Evolutionary conservation across 2,888 invertebrate genomes (phyloP).

Genomic region (Schrankia costaestrigalis): DNA sequence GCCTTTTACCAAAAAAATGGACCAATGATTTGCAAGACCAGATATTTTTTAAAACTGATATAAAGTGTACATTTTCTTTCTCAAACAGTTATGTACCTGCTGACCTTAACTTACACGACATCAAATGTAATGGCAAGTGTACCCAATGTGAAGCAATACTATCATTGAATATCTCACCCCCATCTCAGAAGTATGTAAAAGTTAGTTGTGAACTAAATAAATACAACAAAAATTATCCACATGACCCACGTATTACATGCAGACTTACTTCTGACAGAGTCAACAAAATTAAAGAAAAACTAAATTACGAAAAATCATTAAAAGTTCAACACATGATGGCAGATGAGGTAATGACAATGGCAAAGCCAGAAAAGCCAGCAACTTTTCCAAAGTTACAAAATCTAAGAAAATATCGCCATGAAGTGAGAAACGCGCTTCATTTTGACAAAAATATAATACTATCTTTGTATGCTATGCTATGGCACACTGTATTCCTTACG

Average conservation of each 20-base stretch:
- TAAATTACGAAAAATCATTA: slow-evolving; percentile 9
- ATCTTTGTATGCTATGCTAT: no score
- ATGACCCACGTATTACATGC: background rate
- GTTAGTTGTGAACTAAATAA: slow-evolving; percentile 3
- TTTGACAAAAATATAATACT: slow-evolving; percentile 5
- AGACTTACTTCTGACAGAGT: slow-evolving; percentile 9
- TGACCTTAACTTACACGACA: slow-evolving; percentile 5
- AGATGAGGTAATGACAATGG: slow-evolving; percentile 7
- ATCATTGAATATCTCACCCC: slow-evolving; percentile 7
- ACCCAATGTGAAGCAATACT: slow-evolving; percentile 14
- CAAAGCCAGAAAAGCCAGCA: slow-evolving; percentile 1
- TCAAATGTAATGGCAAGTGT: slow-evolving; percentile 13
- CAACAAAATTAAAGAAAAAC: slow-evolving; percentile 8
- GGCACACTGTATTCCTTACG: slow-evolving; percentile 6
- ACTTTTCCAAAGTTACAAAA: background rate
- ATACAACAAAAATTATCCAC: background rate
- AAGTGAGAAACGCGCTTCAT: background rate
- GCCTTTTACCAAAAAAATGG: no score
- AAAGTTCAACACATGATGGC: slow-evolving; percentile 10
- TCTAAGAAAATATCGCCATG: slow-evolving; percentile 3
- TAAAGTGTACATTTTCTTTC: slow-evolving; percentile 12
- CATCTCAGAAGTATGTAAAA: slow-evolving; percentile 9
- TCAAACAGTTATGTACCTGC: slow-evolving; percentile 13
- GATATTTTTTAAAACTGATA: slow-evolving; percentile 10
- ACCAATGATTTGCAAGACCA: background rate